These are phyloP conservation scores for Eubucco bourcierii DNA, from an alignment of 2,113 vertebrate species.

Conservation along the genomic window DNA sequence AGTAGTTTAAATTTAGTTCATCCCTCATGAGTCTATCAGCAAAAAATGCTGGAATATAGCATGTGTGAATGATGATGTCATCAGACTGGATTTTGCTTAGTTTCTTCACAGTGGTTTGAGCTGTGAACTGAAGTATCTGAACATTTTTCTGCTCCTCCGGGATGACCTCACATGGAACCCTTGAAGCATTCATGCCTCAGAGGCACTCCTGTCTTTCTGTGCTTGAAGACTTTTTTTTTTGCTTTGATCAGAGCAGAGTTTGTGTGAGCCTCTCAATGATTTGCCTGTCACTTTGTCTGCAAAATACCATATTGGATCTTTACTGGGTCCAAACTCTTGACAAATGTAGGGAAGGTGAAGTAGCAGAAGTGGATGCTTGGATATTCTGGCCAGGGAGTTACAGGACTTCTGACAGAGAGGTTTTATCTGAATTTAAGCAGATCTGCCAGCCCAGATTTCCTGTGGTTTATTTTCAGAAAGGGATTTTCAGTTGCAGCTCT, in stretches of 20 bases:
- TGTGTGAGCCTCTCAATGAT: background rate
- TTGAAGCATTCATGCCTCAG: background rate
- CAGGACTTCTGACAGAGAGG: background rate
- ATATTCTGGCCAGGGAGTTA: background rate
- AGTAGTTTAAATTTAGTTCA: conserved; percentile 18
- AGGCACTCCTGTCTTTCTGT: background rate
- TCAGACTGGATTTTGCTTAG: conserved; percentile 46
- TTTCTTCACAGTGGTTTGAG: background rate
- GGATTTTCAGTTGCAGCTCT: background rate
- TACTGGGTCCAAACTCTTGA: background rate
- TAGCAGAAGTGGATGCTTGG: rapidly evolving
- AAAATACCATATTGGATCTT: background rate
- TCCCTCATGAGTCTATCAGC: background rate
- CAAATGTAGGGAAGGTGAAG: rapidly evolving
- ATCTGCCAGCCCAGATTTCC: background rate
- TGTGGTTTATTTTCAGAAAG: background rate
- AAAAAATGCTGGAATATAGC: conserved; percentile 33
- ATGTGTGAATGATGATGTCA: conserved; percentile 32
- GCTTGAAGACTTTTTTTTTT: background rate
- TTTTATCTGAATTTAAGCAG: background rate
- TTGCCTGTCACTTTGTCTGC: background rate
- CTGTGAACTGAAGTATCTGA: background rate
- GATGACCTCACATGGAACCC: background rate
- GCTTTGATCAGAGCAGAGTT: background rate
- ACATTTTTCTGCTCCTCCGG: background rate